phyloP scores from a whole-genome alignment of 2,113 vertebrate species.

The Dolichallabes microphthalmus region DNA sequence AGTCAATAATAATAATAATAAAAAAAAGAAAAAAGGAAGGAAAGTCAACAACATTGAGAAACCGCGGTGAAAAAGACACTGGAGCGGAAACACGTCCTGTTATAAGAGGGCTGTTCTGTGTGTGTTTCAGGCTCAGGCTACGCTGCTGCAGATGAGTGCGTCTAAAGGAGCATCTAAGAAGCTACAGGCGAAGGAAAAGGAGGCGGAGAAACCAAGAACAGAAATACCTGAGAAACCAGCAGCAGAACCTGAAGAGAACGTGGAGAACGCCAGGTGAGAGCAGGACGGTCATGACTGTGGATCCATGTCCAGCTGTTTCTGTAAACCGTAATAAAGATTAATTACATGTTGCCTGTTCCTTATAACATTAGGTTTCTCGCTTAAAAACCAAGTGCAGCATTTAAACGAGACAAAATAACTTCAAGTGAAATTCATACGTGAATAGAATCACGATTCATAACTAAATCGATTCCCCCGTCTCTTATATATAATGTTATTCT shows the following conservation, averaged over 20 bases:
- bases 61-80: neutral
- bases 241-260: slow-evolving; percentile 61
- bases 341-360: too few relatives aligned
- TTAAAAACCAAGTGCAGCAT: too few relatives aligned
- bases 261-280: slow-evolving; percentile 77
- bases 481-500: too few relatives aligned
- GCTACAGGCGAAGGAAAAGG: slow-evolving; percentile 61
- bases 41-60: neutral
- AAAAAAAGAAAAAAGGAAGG: neutral
- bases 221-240: slow-evolving; percentile 39
- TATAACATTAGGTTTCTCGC: too few relatives aligned
- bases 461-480: too few relatives aligned
- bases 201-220: slow-evolving; percentile 60
- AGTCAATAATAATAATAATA: neutral
- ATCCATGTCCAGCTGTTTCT: neutral
- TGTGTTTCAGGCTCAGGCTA: slow-evolving; percentile 72
- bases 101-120: neutral
- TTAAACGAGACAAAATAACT: too few relatives aligned
- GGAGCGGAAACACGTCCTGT: neutral
- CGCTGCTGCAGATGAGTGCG: slow-evolving; percentile 80
- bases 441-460: too few relatives aligned
- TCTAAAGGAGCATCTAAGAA: slow-evolving; percentile 66
- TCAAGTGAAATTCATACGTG: too few relatives aligned
- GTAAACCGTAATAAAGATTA: too few relatives aligned
- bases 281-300: neutral